Base-by-base conservation (phyloP, 2,888 invertebrate species). In the Trachelus tabidus region DNA sequence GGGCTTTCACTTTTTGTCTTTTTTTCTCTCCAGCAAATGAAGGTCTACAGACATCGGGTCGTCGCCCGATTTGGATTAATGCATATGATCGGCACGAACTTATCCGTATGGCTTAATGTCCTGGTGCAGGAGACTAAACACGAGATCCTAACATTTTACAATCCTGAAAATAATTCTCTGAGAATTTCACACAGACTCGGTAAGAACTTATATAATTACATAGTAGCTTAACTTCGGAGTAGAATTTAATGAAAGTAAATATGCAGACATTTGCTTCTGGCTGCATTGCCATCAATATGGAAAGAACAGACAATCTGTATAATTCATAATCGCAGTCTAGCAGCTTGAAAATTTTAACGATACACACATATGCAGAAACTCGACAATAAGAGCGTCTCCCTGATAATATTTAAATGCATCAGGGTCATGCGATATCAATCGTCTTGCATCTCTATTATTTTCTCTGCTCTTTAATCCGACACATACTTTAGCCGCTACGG, bases 51-150 rank as follows among this genome's bases (percentile, higher is more conserved):
- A 85, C 97, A 97, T 91, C 96, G 96, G 92, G 94, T 97, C 81
- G 94, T 98, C 79, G 98, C 98, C 0, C 94, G 98, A 81, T 98
- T 99, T 88, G 99, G 99, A 1, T 93, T 99, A 79, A 99, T 99
- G 99, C 99, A 99, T 91, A 98, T 99, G 97, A 97, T 99, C 79
- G 99, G 98, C 34, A 98, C 99, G 15, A 99, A 99, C 92, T 92
- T 99, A 76, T 98, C 98, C 84, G 98, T 99, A 31, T 99, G 99
- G 99, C 93, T 99, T 69, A 97, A 97, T 89, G 98, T 98, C 0
- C 93, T 98, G 35, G 96, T 98, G 4, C 97, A 98, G 92, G 98
- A 99, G 92, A 98, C 98, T 0, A 97, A 98, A 90, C 98, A 98
- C 91, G 98, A 98, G 92, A 97, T 98, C 84, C 93, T 97, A 73